A percentile compares a stretch with the other conserved stretches of the same genome.
Evolutionary conservation across 2,888 invertebrate genomes (phyloP).

Genomic region (Brachyopa scutellaris): DNA sequence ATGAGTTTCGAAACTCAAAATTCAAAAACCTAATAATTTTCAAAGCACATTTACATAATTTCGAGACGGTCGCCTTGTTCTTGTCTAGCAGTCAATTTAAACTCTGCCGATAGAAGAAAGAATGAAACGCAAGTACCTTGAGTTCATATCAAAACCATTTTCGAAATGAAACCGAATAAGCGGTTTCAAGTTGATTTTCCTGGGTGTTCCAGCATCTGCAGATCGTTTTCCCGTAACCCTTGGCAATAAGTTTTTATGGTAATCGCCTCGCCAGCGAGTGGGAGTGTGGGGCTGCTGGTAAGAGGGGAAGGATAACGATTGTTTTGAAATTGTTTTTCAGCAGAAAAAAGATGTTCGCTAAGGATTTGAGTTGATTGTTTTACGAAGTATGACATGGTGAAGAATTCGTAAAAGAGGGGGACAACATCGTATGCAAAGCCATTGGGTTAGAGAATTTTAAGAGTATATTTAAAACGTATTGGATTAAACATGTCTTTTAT

Average conservation of each 20-base stretch:
- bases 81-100: slow-evolving; percentile 35
- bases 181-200: too few relatives aligned
- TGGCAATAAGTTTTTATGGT: slow-evolving; percentile 62
- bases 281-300: background rate
- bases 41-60: slow-evolving; percentile 50
- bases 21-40: slow-evolving; percentile 37
- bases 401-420: background rate
- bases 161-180: slow-evolving; percentile 58
- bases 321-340: slow-evolving; percentile 47
- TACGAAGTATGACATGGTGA: background rate
- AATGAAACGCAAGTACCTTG: slow-evolving; percentile 20
- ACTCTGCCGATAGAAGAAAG: background rate
- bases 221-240: slow-evolving; percentile 4
- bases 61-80: background rate
- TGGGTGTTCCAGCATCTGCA: background rate
- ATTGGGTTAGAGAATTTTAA: slow-evolving; percentile 12
- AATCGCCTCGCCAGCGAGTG: slow-evolving; percentile 17
- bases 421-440: background rate
- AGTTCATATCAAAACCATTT: slow-evolving; percentile 64
- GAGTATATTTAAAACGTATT: too few relatives aligned
- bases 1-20: background rate
- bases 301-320: slow-evolving; percentile 50
- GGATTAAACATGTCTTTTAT: too few relatives aligned
- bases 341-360: slow-evolving; percentile 28
- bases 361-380: slow-evolving; percentile 54